Conservation (phyloP, 2,888 invertebrate genomes). For the Hedya salicella region DNA sequence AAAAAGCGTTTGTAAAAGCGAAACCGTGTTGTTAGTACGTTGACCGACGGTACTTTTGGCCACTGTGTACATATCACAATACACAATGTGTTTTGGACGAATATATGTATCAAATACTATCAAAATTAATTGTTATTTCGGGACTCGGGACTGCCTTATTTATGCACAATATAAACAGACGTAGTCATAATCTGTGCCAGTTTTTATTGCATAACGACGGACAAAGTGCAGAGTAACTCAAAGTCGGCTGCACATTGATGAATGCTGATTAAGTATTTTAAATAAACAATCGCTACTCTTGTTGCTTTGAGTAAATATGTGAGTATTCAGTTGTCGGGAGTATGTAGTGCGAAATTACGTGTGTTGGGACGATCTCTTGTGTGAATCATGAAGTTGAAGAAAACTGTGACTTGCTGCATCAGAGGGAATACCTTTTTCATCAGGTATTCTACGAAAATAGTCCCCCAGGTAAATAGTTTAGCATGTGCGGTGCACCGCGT, state of each 20-base stretch:
- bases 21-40: constrained; percentile 50
- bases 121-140: constrained; percentile 8
- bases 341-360: constrained; percentile 60
- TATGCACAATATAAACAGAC: constrained; percentile 16
- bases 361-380: constrained; percentile 51
- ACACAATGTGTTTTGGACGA: too few relatives aligned
- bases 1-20: constrained; percentile 49
- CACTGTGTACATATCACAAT: too few relatives aligned
- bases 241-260: constrained; percentile 75
- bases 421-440: constrained; percentile 71
- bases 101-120: constrained; percentile 1
- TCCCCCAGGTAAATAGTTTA: constrained; percentile 51
- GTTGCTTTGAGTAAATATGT: constrained; percentile 60
- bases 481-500: neutral
- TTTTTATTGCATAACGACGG: constrained; percentile 68
- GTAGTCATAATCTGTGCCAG: constrained; percentile 53
- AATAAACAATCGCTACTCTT: constrained; percentile 64
- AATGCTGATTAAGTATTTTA: constrained; percentile 69
- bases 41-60: constrained; percentile 48
- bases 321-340: constrained; percentile 63
- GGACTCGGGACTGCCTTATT: neutral
- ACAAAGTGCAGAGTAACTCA: constrained; percentile 63
- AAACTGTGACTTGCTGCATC: constrained; percentile 73
- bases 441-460: constrained; percentile 62
- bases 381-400: constrained; percentile 77